These are phyloP conservation scores for Callithrix jacchus DNA, from an alignment of 2,113 vertebrate genomes.

Conservation along the genomic window DNA sequence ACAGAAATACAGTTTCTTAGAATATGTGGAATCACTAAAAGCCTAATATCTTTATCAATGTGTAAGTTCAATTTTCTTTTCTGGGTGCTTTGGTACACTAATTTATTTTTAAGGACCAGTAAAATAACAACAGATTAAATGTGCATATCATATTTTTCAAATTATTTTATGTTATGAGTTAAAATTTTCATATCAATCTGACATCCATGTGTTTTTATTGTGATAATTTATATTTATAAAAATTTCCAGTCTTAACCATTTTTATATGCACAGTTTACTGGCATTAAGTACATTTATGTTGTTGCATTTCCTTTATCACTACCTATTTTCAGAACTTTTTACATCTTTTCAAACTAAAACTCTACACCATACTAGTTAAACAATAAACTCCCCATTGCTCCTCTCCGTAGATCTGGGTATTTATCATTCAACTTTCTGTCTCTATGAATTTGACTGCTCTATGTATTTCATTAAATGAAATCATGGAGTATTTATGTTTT, in stretches of 20 bases:
- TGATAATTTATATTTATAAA: not conserved
- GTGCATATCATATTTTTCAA: not conserved
- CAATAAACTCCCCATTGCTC: not conserved
- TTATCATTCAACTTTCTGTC: not conserved
- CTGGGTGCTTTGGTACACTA: not conserved
- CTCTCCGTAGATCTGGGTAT: not conserved
- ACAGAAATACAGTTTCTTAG: not conserved
- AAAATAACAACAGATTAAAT: not conserved
- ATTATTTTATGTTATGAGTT: not conserved
- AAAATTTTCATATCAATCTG: not conserved
- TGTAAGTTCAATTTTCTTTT: not conserved
- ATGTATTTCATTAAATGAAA: not conserved
- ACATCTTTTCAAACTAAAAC: not conserved
- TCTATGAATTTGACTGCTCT: not conserved
- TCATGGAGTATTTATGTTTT: not conserved
- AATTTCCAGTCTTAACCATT: not conserved
- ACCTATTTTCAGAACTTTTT: not conserved
- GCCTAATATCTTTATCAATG: not conserved
- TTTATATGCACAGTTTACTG: not conserved
- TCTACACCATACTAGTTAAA: not conserved
- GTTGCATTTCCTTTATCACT: not conserved
- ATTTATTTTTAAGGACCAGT: not conserved
- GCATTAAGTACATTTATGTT: not conserved
- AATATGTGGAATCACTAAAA: conserved; percentile 7
- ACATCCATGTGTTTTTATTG: not conserved